Conservation (phyloP, 1,140 invertebrate species). For the Leucophenga varia region DNA sequence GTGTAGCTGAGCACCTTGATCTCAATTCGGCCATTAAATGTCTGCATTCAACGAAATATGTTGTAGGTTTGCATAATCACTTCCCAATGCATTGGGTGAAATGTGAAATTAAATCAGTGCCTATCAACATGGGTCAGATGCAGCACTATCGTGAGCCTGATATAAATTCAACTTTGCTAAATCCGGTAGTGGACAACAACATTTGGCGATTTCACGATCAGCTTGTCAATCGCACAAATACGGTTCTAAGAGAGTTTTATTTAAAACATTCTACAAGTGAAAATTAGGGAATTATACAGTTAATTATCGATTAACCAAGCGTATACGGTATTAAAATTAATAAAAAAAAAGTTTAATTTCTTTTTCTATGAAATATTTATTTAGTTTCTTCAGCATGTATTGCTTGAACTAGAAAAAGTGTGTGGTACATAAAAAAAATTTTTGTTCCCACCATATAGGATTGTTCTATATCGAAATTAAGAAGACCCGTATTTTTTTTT, state of each 20-base stretch:
- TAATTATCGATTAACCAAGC: too few relatives aligned
- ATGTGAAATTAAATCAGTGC: slow-evolving; percentile 13
- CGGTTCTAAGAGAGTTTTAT: slow-evolving; percentile 23
- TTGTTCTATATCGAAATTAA: too few relatives aligned
- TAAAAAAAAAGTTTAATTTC: too few relatives aligned
- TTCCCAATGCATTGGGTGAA: slow-evolving; percentile 28
- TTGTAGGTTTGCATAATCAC: slow-evolving; percentile 41
- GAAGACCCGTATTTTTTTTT: too few relatives aligned
- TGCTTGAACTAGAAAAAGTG: too few relatives aligned
- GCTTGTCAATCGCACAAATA: slow-evolving; percentile 21
- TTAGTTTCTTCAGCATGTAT: too few relatives aligned
- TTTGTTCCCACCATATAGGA: too few relatives aligned
- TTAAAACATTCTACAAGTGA: too few relatives aligned
- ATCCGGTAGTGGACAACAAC: slow-evolving; percentile 33
- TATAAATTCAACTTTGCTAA: slow-evolving; percentile 25
- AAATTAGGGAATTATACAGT: too few relatives aligned
- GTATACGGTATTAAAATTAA: too few relatives aligned
- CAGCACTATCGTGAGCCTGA: slow-evolving; percentile 44
- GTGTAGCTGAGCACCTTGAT: slow-evolving; percentile 23
- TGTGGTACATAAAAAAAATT: too few relatives aligned
- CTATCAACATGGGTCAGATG: slow-evolving; percentile 31
- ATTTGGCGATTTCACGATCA: slow-evolving; percentile 40
- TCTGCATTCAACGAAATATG: slow-evolving; percentile 32
- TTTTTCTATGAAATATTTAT: too few relatives aligned
- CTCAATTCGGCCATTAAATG: slow-evolving; percentile 35